Evolutionary conservation across 2,888 invertebrate genomes (phyloP).

Genomic region (Phaedon cochleariae): DNA sequence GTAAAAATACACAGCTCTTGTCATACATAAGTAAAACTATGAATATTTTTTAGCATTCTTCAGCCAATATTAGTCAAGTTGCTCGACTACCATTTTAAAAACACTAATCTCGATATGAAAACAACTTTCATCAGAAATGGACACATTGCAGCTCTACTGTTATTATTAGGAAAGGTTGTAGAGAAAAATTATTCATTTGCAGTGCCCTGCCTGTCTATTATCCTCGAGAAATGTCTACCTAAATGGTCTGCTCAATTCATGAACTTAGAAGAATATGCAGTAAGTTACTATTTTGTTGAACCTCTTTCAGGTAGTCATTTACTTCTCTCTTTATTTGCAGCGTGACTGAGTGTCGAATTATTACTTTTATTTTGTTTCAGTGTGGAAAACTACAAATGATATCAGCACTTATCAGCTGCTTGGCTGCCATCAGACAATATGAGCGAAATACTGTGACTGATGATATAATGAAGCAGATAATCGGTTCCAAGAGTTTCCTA

Average conservation of each 20-base stretch:
- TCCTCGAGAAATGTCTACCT: constrained; percentile 58
- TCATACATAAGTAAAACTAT: background rate
- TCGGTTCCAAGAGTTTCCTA: constrained; percentile 63
- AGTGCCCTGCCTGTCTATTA: constrained; percentile 39
- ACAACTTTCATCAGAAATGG: constrained; percentile 66
- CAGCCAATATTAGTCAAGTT: constrained; percentile 67
- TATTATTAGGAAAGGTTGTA: constrained; percentile 38
- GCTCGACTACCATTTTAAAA: constrained; percentile 68
- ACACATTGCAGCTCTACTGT: constrained; percentile 65
- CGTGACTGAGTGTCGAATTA: no score
- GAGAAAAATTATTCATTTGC: constrained; percentile 37
- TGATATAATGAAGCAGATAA: constrained; percentile 52
- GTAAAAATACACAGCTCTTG: constrained; percentile 42
- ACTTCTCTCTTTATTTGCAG: no score
- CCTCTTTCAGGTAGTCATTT: no score
- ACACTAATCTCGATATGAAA: constrained; percentile 64
- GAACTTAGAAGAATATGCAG: constrained; percentile 60
- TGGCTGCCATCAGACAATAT: constrained; percentile 40
- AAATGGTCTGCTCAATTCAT: constrained; percentile 66
- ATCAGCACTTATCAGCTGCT: constrained; percentile 51
- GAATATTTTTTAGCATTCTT: constrained; percentile 54
- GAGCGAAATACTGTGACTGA: constrained; percentile 38
- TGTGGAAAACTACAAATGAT: constrained; percentile 59
- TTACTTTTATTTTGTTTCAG: constrained; percentile 47
- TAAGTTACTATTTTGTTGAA: constrained; percentile 35